Base-by-base conservation (phyloP, 2,888 invertebrate species). In the Drosophila austrosaltans region DNA sequence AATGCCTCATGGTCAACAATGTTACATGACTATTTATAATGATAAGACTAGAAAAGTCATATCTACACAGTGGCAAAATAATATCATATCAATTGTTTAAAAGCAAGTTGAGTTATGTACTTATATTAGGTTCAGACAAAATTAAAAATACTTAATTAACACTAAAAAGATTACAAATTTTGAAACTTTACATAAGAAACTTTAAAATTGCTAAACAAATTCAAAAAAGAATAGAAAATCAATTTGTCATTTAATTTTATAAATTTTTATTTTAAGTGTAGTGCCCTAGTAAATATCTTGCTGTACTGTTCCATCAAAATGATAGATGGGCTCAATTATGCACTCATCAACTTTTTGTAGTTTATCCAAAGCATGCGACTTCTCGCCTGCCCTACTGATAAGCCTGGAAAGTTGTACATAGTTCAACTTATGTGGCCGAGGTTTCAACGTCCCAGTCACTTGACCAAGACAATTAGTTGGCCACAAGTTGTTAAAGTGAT, bases 401-500 rank as follows among this genome's bases (percentile, higher is more conserved):
- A 77, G 88, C 59, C 76, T 67, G 69, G 61, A 73, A 71, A 73
- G 72, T 75, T 70, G 67, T 75, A 66, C 69, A 70, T 76, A 71
- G 61, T 28, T 32, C 40, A 65, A 42, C 54, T 48, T 56, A 60
- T 69, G 22, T 63, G 62, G n/a, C 32, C 48, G 61, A 77, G 44
- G 66, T 56, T 77, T 77, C 67, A 32, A 42, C 56, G 48, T 44
- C n/a, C 65, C 63, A 67, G 79, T 84, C 78, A 82, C 73, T 78
- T 86, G 86, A 87, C 82, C 83, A 76, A 36, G 32, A 30, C 76
- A 72, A 79, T 76, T 76, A 89, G 90, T 90, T 78, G 74, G 66
- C 75, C 77, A 72, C 63, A 53, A 53, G 71, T 65, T 59, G 71
- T 74, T 61, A 39, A 48, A 72, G 61, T 39, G 77, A 57, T 65